These are phyloP conservation scores for Diploptera punctata DNA, from an alignment of 2,888 invertebrate species.

Conservation along the genomic window DNA sequence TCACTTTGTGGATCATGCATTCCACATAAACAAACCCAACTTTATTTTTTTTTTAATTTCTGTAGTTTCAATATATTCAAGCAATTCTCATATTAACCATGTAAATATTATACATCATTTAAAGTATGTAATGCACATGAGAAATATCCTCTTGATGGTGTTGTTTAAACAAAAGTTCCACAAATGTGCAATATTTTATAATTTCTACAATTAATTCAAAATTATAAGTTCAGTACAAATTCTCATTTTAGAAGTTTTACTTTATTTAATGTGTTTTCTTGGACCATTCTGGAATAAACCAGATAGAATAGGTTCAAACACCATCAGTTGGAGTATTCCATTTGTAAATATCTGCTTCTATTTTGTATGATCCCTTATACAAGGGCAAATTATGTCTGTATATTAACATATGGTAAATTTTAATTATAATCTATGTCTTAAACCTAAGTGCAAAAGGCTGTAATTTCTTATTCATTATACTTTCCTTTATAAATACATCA, in stretches of 20 bases:
- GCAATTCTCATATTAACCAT: not conserved
- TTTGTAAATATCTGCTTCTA: not conserved
- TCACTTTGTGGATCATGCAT: constrained; percentile 6
- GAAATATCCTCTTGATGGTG: constrained; percentile 4
- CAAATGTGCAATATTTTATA: too few relatives aligned
- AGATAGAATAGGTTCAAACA: not conserved
- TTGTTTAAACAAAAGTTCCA: not conserved
- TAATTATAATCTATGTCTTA: constrained; percentile 37
- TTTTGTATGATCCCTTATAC: not conserved
- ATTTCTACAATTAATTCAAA: too few relatives aligned
- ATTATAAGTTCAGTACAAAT: too few relatives aligned
- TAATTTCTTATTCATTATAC: constrained; percentile 32
- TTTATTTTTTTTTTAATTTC: too few relatives aligned
- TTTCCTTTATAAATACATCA: constrained; percentile 32
- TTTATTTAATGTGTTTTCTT: too few relatives aligned
- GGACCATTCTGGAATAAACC: too few relatives aligned
- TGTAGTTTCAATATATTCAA: not conserved
- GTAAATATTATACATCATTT: constrained; percentile 1
- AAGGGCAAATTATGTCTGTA: constrained; percentile 9
- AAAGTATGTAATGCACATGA: not conserved
- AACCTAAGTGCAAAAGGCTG: constrained; percentile 38
- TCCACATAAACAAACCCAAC: constrained; percentile 3
- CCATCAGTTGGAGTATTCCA: constrained; percentile 10
- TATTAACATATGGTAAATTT: constrained; percentile 30
- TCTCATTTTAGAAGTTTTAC: too few relatives aligned